These are phyloP conservation scores for Ovis aries DNA, from an alignment of 2,113 vertebrate species.

Conservation along the genomic window ARS-UI_Ramb_v3.0 NC_056064.1:422001-422500, in stretches of 20 bases:
- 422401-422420: conserved; percentile 51
- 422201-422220: background rate
- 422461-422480: background rate
- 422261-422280: background rate
- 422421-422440: background rate
- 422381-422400: conserved; percentile 9
- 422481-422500: conserved; percentile 30
- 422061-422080: background rate
- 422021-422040: background rate
- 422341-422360: background rate
- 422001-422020: background rate
- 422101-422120: conserved; percentile 53
- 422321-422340: background rate
- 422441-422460: conserved; percentile 27
- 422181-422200: background rate
- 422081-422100: conserved; percentile 2
- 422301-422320: background rate
- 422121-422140: conserved; percentile 26
- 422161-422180: background rate
- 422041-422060: background rate
- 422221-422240: no score
- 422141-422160: background rate
- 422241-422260: background rate
- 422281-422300: no score
- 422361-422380: background rate